Evolutionary conservation across 2,888 invertebrate species (phyloP).

Genomic region (Agrochola lota): DNA sequence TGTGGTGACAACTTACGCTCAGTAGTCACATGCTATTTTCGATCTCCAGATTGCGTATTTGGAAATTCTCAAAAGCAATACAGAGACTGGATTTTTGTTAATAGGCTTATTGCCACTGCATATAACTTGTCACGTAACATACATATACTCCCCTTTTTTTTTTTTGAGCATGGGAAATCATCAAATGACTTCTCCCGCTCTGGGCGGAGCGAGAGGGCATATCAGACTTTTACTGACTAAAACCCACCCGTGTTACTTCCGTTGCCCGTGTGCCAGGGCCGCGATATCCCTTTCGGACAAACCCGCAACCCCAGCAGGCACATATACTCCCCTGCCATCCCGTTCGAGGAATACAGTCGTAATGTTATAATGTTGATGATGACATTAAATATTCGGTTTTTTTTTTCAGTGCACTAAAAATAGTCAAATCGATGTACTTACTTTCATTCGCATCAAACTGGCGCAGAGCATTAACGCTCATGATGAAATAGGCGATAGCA

Average conservation of each 20-base stretch:
- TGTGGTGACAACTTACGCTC: not conserved
- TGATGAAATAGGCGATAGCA: conserved; percentile 68
- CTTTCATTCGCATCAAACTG: conserved; percentile 9
- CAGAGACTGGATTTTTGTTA: not conserved
- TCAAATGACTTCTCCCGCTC: too few species aligned
- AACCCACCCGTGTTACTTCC: too few species aligned
- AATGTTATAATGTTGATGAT: not conserved
- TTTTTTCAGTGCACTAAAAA: not conserved
- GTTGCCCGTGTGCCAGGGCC: too few species aligned
- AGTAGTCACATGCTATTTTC: not conserved
- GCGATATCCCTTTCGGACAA: too few species aligned
- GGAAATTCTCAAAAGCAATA: not conserved
- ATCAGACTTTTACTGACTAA: too few species aligned
- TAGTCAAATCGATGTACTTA: conserved; percentile 21
- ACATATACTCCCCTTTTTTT: not conserved
- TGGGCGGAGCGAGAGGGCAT: too few species aligned
- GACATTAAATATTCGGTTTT: not conserved
- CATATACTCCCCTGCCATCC: not conserved
- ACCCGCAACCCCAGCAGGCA: too few species aligned
- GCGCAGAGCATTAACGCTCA: conserved; percentile 64
- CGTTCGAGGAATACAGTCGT: not conserved
- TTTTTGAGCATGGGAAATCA: too few species aligned
- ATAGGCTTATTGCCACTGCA: not conserved
- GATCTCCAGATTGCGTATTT: not conserved
- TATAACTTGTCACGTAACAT: not conserved